Base-by-base conservation (phyloP, 2,888 invertebrate species). In the Rhagophthalmus giganteus region DNA sequence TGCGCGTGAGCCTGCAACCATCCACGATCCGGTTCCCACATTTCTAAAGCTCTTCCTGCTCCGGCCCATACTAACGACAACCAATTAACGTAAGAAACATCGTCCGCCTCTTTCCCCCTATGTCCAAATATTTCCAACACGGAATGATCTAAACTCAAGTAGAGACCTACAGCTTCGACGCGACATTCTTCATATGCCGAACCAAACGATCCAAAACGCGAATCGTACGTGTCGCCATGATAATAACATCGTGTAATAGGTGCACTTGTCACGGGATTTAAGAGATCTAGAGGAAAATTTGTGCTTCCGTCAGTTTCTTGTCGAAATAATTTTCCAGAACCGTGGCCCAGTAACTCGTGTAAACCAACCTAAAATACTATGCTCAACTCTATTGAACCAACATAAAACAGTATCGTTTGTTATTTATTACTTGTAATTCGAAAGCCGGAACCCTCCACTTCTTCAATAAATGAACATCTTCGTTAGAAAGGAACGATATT, bases 341-440 rank as follows among this genome's bases (percentile, higher is more conserved):
- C n/a, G n/a, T n/a, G n/a, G n/a, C 97, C 97, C 1, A 98, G 79
- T 1, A 98, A 78, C 74, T 97, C 97, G 69, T 98, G 97, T 0
- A 97, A 79, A 14, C 94, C 96, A n/a, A 97, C 94, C 82, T 95
- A 86, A n/a, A n/a, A n/a, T n/a, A n/a, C n/a, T n/a, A n/a, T n/a
- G n/a, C n/a, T n/a, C n/a, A n/a, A n/a, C n/a, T n/a, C n/a, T n/a
- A n/a, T n/a, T n/a, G n/a, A n/a, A n/a, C n/a, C n/a, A n/a, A n/a
- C n/a, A n/a, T n/a, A n/a, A n/a, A n/a, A n/a, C n/a, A n/a, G n/a
- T n/a, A n/a, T n/a, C n/a, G n/a, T n/a, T n/a, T n/a, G n/a, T n/a
- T n/a, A n/a, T n/a, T n/a, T 77, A 78, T 71, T 61, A 71, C 74
- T 60, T 75, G 75, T 75, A 94, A 87, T 78, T 97, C 96, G 76